These are phyloP conservation scores for Drosophila simulans DNA, from an alignment of 1,140 invertebrate genomes.

Conservation along the genomic window DNA sequence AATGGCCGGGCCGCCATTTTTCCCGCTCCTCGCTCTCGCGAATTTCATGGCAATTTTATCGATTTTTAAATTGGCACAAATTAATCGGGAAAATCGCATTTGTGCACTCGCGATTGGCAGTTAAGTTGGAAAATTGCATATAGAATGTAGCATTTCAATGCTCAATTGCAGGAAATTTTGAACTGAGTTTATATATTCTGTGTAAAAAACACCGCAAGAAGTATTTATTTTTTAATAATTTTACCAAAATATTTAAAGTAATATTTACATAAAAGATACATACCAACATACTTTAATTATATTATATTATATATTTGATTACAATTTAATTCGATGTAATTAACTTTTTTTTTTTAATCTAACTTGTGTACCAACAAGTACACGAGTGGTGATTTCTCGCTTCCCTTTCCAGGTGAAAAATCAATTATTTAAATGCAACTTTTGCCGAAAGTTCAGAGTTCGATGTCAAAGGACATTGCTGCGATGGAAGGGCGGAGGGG, in stretches of 20 bases:
- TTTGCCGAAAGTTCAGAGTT: slow-evolving; percentile 50
- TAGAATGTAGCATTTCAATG: not conserved
- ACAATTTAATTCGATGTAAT: too few species aligned
- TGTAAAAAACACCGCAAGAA: too few species aligned
- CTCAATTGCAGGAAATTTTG: not conserved
- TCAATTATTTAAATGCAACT: slow-evolving; percentile 71
- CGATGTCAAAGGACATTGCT: slow-evolving; percentile 2
- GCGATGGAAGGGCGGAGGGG: not conserved
- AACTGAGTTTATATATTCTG: too few species aligned
- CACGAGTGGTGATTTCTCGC: not conserved
- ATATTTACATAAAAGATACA: too few species aligned
- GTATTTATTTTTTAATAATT: too few species aligned
- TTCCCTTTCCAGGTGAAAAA: slow-evolving; percentile 36
- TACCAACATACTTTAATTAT: too few species aligned
- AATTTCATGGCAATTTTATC: slow-evolving; percentile 50
- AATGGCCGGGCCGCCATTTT: slow-evolving; percentile 15
- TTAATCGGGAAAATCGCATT: slow-evolving; percentile 44
- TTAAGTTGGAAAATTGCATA: not conserved
- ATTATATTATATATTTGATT: too few species aligned
- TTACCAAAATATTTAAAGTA: too few species aligned
- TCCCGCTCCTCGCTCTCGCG: not conserved
- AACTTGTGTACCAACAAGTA: not conserved
- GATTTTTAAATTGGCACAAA: slow-evolving; percentile 69
- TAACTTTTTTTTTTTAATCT: too few species aligned
- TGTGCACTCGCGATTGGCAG: not conserved